These are phyloP conservation scores for Celastrina argiolus DNA, from an alignment of 2,888 invertebrate species.

Conservation along the genomic window DNA sequence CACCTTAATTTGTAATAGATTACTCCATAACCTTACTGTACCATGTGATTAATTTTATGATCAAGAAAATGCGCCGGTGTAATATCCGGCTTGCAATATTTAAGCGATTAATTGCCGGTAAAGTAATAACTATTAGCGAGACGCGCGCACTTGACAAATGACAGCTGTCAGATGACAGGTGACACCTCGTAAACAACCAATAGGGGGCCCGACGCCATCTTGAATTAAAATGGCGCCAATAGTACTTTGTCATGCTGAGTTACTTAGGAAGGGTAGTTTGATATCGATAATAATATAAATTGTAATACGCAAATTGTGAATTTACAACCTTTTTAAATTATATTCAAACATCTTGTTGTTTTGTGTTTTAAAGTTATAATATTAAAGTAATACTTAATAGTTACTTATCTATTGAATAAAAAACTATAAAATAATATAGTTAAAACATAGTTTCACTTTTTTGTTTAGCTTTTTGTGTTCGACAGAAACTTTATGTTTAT, in stretches of 20 bases:
- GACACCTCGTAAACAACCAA: conserved; percentile 4
- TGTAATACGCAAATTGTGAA: too few species aligned
- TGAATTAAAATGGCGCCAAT: background rate
- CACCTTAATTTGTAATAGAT: background rate
- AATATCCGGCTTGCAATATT: conserved; percentile 1
- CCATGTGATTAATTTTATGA: background rate
- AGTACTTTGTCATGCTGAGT: background rate
- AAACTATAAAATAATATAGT: too few species aligned
- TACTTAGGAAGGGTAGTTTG: background rate
- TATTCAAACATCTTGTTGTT: too few species aligned
- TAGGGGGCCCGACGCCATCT: background rate
- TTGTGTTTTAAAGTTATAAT: too few species aligned
- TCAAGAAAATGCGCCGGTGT: background rate
- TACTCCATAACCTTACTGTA: background rate
- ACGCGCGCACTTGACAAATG: background rate
- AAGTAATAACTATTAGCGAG: background rate
- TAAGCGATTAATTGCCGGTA: background rate
- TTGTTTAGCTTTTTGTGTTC: conserved; percentile 1
- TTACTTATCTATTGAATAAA: too few species aligned
- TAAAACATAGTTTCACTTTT: too few species aligned
- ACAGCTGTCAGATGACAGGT: background rate
- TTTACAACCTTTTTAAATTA: too few species aligned
- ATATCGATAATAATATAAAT: background rate
- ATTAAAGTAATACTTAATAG: too few species aligned
- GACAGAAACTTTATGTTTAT: too few species aligned